Base-by-base conservation (phyloP, 2,888 invertebrate species). In the Baronia brevicornis region DNA sequence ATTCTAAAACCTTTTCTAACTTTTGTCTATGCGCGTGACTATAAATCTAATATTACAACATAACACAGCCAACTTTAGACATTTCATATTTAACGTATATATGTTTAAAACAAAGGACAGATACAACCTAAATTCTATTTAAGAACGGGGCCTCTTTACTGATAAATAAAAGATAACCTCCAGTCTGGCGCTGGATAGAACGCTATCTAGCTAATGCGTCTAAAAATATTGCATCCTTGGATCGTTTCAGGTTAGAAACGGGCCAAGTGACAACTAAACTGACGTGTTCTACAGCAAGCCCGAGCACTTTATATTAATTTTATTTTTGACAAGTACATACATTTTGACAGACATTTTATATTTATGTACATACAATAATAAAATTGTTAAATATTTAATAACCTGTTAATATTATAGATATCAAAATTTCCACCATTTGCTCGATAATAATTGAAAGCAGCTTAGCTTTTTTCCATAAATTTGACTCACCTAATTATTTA, bases 181-280 rank as follows among this genome's bases (percentile, higher is more conserved):
- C 40, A 54, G 54, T 61, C 61, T 54, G 54, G 51, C 54, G 47
- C 51, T 53, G 49, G 61, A 24, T 52, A 47, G 53, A 71, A 71
- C 69, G 70, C 75, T 79, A 67, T 79, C 75, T 68, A 69, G 66
- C 63, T 70, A 78, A 79, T 78, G 66, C 70, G 60, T 62, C 71
- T 70, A 72, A 78, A 78, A 78, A 79, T 78, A 75, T 77, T 78
- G 69, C 75, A 79, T 74, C 77, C 74, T 68, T 61, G 56, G 64
- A 79, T 71, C 71, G 77, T 74, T 74, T 70, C 69, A 56, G 69
- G 70, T 63, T 73, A 66, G 73, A 57, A 69, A 70, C 68, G 69
- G 67, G 60, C 60, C 67, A 70, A 77, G 77, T 74, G 77, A 75
- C 78, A 77, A 68, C 55, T 62, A 53, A 72, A 77, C 69, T 72